These are phyloP conservation scores for Ctena decussata DNA, from an alignment of 2,888 invertebrate species.

Conservation along the genomic window DNA sequence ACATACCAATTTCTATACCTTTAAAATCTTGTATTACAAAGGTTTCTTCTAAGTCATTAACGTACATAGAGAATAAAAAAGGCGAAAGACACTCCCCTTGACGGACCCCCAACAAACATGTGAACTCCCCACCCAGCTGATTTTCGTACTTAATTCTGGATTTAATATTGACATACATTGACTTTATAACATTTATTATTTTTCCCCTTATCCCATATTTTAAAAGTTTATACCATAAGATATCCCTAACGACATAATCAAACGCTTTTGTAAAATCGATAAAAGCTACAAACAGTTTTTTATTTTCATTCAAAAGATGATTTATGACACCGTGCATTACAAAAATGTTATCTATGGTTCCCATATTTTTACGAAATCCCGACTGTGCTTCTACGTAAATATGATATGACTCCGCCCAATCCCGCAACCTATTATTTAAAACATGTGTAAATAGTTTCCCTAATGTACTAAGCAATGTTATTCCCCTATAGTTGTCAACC, in stretches of 20 bases:
- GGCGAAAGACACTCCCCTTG: slow-evolving; percentile 36
- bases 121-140: background rate
- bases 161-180: slow-evolving; percentile 28
- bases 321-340: slow-evolving; percentile 26
- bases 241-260: slow-evolving; percentile 28
- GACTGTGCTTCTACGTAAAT: slow-evolving; percentile 30
- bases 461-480: background rate
- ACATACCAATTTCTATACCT: background rate
- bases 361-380: slow-evolving; percentile 31
- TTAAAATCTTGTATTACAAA: background rate
- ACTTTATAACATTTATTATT: slow-evolving; percentile 10
- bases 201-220: slow-evolving; percentile 28
- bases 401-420: background rate
- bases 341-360: slow-evolving; percentile 41
- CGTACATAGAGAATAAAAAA: background rate
- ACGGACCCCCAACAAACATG: slow-evolving; percentile 19
- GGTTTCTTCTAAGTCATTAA: background rate
- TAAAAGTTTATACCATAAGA: slow-evolving; percentile 38
- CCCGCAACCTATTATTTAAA: background rate
- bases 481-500: background rate
- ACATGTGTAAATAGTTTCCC: background rate
- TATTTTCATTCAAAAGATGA: slow-evolving; percentile 10
- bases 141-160: background rate
- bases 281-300: slow-evolving; percentile 31
- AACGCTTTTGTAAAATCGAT: slow-evolving; percentile 46